Evolutionary conservation across 2,797 vertebrate genomes (phyloP), one percentile per base, ranked within the genome.

Genomic region (Yasuhikotakia modesta): DNA sequence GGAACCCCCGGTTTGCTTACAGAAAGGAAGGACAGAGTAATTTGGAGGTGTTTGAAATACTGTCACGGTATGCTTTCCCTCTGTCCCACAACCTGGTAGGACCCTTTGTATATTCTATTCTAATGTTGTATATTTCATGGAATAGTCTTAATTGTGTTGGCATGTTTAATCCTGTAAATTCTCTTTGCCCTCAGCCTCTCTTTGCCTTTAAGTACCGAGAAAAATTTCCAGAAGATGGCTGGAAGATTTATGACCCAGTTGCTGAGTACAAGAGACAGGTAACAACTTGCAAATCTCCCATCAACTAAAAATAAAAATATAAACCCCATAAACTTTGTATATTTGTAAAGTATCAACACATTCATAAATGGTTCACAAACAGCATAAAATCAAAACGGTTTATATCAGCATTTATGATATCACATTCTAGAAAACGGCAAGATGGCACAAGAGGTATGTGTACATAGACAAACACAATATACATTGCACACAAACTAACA

Each of bases 211-310:
- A 81, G 78, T 99, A 97, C 88, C 94, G 95, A 87, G 96, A 98
- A 87, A 94, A 93, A 79, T 98, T 96, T 90, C 90, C 95, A 82
- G 85, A 91, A 80, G 95, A 98, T 45, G 97, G 97, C 76, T 99
- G 97, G 97, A 98, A 97, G 88, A 94, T 97, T 11, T 98, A 97
- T 27, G 97, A 98, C 76, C 91, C 97, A 1, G 66, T 92, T 22
- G 86, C 92, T 35, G 97, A 98, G 87, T 99, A 97, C 88, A 95
- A 93, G 83, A 95, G 96, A 84, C 96, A 96, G 95, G 97, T 98
- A 90, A 43, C 8, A 43, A 43, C 39, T 11, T 43, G 2, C 8
- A 10, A 8, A 43, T 10, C 39, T 43, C 39, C 39, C 39, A 43
- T 10, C 10, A 43, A 43, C 1, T 5, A 43, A 43, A 43, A 43